Conservation (phyloP, 2,888 invertebrate genomes). For the Frankliniella intonsa region DNA sequence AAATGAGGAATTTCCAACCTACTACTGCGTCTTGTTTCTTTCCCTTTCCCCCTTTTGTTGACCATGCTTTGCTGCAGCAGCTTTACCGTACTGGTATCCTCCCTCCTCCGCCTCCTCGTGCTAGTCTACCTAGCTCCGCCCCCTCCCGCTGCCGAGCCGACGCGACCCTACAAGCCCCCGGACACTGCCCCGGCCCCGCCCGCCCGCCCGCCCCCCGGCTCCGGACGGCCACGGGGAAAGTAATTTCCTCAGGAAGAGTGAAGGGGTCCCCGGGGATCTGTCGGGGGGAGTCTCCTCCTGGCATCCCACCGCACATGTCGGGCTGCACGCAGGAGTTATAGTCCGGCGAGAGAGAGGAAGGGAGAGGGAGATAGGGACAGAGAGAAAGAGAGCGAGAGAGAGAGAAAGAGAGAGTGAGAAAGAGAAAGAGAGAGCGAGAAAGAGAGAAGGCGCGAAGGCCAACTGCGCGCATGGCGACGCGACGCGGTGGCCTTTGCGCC, state of each 20-base stretch:
- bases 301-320: slow-evolving; percentile 1
- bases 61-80: too few species aligned
- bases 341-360: neutral
- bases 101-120: too few species aligned
- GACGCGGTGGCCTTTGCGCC: neutral
- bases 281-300: slow-evolving; percentile 2
- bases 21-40: too few species aligned
- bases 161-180: neutral
- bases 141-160: neutral
- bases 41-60: too few species aligned
- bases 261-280: slow-evolving; percentile 23
- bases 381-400: neutral
- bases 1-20: too few species aligned
- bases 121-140: too few species aligned
- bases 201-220: neutral
- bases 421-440: neutral
- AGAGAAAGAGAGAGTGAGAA: neutral
- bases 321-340: slow-evolving; percentile 5
- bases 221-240: slow-evolving; percentile 23
- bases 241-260: slow-evolving; percentile 25
- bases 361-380: neutral
- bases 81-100: too few species aligned
- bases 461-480: neutral
- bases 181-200: neutral
- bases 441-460: neutral